phyloP scores from a whole-genome alignment of 2,113 vertebrate genomes.

The Ammodytes marinus region DNA sequence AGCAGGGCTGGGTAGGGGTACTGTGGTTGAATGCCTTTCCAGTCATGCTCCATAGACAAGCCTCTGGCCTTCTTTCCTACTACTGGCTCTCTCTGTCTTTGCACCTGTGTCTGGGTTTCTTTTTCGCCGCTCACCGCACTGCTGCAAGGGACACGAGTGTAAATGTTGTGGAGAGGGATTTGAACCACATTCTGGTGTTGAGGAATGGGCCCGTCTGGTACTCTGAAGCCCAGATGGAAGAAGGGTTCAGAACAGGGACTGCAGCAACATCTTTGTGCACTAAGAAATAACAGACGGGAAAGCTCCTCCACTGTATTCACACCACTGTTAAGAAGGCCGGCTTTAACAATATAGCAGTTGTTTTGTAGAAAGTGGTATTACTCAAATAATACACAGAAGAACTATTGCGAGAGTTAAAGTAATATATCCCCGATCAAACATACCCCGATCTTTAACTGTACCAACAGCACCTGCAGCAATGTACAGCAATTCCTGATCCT shows the following conservation, averaged over 20 bases:
- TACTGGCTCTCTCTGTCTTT: constrained; percentile 74
- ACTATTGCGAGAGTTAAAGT: no score
- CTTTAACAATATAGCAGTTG: constrained; percentile 25
- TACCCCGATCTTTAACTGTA: no score
- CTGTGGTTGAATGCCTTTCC: constrained; percentile 83
- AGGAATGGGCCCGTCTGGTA: constrained; percentile 79
- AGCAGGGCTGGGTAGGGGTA: constrained; percentile 73
- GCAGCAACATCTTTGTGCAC: constrained; percentile 42
- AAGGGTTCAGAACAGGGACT: constrained; percentile 64
- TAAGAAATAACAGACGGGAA: constrained; percentile 16
- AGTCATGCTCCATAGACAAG: constrained; percentile 80
- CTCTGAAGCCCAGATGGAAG: constrained; percentile 76
- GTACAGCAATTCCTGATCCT: no score
- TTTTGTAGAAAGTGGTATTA: constrained; percentile 24
- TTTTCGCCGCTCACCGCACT: constrained; percentile 69
- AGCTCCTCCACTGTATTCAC: constrained; percentile 14
- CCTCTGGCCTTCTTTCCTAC: constrained; percentile 78
- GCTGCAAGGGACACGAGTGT: constrained; percentile 77
- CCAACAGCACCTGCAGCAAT: no score
- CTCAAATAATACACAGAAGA: no score
- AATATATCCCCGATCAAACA: no score
- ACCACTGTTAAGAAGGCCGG: neutral
- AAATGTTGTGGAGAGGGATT: constrained; percentile 82
- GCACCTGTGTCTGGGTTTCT: constrained; percentile 79
- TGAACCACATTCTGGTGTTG: constrained; percentile 78